Conservation (phyloP, 2,797 vertebrate species). For the Percopsis omiscomaycus region DNA sequence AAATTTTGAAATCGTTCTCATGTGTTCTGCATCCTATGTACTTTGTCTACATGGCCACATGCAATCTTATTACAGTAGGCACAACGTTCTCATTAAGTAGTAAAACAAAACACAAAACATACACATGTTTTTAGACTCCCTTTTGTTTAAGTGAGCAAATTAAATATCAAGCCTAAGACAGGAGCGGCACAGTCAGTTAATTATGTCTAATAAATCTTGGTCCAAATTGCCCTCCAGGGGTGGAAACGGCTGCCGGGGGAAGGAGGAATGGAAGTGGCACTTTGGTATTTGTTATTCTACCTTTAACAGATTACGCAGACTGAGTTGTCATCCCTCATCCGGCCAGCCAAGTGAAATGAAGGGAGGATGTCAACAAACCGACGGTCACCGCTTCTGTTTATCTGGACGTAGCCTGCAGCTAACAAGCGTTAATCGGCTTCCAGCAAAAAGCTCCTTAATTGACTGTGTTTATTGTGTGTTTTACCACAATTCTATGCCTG, state of each 20-base stretch:
- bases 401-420: constrained; percentile 67
- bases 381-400: constrained; percentile 75
- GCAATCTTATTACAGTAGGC: constrained; percentile 24
- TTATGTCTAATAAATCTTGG: constrained; percentile 85
- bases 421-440: constrained; percentile 73
- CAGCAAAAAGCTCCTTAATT: constrained; percentile 76
- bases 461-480: constrained; percentile 73
- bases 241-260: constrained; percentile 77
- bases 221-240: constrained; percentile 80
- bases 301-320: constrained; percentile 77
- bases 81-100: constrained; percentile 20
- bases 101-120: constrained; percentile 29
- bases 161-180: constrained; percentile 75
- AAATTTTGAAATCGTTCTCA: too few relatives aligned
- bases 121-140: constrained; percentile 64
- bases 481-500: constrained; percentile 71
- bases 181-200: constrained; percentile 79
- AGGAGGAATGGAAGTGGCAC: constrained; percentile 75
- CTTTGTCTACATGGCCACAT: neutral
- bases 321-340: constrained; percentile 73
- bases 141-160: constrained; percentile 80
- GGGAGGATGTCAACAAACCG: constrained; percentile 63
- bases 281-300: constrained; percentile 84
- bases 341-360: constrained; percentile 65
- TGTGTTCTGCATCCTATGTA: neutral